Conservation (phyloP, 1,140 invertebrate species). For the Thrips palmi region DNA sequence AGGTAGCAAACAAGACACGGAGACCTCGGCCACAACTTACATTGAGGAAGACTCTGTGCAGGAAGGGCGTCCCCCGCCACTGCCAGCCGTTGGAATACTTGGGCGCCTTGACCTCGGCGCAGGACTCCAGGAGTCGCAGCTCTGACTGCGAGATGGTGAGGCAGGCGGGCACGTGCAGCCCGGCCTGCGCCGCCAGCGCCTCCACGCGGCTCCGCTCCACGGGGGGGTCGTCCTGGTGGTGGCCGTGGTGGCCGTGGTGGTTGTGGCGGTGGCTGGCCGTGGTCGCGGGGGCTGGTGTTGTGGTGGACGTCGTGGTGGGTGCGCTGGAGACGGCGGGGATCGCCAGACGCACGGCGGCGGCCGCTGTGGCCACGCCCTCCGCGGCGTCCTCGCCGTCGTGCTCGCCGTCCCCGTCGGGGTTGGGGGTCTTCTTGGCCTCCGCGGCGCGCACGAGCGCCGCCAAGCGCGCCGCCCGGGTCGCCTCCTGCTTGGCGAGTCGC, state of each 20-base stretch:
- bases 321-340: background rate
- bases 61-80: slow-evolving; percentile 68
- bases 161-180: too few relatives aligned
- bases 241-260: background rate
- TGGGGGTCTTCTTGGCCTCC: too few relatives aligned
- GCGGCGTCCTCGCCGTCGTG: slow-evolving; percentile 12
- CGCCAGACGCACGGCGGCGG: too few relatives aligned
- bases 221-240: too few relatives aligned
- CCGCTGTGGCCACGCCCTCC: background rate
- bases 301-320: background rate
- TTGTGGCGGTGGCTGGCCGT: background rate
- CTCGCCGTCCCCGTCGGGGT: too few relatives aligned
- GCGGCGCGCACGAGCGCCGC: too few relatives aligned
- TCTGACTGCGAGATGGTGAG: background rate
- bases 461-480: too few relatives aligned
- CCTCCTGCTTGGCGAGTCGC: too few relatives aligned
- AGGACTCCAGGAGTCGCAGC: too few relatives aligned
- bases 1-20: background rate
- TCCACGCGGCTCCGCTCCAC: too few relatives aligned
- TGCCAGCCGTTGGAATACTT: slow-evolving; percentile 84
- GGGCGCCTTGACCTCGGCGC: slow-evolving; percentile 28
- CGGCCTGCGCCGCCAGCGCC: too few relatives aligned
- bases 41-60: slow-evolving; percentile 70
- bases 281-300: background rate
- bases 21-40: too few relatives aligned